phyloP scores from a whole-genome alignment of 2,113 vertebrate genomes.

The Gorsachius goisagi region DNA sequence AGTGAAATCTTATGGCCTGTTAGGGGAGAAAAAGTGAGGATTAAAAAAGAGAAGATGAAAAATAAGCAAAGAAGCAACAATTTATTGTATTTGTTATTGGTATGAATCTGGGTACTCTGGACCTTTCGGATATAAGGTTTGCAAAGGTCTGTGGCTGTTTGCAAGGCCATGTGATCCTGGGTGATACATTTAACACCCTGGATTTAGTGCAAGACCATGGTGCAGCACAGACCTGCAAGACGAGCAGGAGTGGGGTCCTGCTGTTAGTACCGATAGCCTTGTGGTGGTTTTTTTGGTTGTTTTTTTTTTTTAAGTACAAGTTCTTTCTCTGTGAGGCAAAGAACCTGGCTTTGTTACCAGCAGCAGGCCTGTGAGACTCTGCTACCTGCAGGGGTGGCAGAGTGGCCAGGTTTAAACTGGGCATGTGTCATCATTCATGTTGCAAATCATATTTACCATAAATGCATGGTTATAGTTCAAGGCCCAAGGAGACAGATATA shows the following conservation, averaged over 20 bases:
- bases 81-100: background rate
- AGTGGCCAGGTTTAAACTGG: background rate
- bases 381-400: background rate
- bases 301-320: background rate
- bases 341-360: background rate
- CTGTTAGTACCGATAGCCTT: background rate
- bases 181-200: background rate
- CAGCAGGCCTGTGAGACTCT: no score
- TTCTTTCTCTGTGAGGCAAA: background rate
- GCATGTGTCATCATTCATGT: background rate
- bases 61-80: background rate
- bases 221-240: background rate
- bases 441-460: background rate
- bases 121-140: background rate
- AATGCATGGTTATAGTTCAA: background rate
- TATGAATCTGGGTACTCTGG: background rate
- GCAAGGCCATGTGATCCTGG: background rate
- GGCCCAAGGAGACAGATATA: background rate
- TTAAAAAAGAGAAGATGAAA: background rate
- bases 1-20: background rate
- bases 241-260: rapidly evolving
- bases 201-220: background rate
- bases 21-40: background rate
- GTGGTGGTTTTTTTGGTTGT: background rate
- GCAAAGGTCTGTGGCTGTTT: background rate